Percentiles rank a stretch among this genome's conserved stretches.
These are phyloP conservation scores for Masticophis lateralis DNA, from an alignment of 2,797 vertebrate species.

Conservation along the genomic window DNA sequence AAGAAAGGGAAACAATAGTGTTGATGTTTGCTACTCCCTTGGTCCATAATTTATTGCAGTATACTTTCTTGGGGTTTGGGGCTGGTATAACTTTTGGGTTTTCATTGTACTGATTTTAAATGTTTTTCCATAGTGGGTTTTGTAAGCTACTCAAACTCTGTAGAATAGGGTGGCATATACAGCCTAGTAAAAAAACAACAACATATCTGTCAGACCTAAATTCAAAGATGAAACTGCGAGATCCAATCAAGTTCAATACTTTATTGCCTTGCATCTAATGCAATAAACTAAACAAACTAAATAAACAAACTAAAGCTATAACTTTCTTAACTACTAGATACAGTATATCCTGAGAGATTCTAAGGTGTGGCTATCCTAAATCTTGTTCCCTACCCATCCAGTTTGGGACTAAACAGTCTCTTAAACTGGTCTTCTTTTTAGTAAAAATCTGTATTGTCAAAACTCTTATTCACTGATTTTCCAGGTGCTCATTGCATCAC, in stretches of 20 bases:
- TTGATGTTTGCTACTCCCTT: not conserved
- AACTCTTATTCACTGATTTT: not conserved
- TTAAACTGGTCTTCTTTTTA: not conserved
- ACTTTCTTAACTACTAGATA: not conserved
- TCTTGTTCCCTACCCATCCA: not conserved
- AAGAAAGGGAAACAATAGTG: not conserved
- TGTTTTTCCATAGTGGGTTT: not conserved
- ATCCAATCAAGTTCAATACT: not conserved
- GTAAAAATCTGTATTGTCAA: not conserved
- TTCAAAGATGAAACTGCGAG: not conserved
- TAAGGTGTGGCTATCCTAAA: not conserved
- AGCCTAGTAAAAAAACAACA: not conserved
- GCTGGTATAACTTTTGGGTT: not conserved
- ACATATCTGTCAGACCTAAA: not conserved
- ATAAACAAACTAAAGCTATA: not conserved
- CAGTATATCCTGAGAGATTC: not conserved
- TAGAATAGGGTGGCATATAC: not conserved
- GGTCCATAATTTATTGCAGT: not conserved
- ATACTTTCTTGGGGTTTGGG: not conserved
- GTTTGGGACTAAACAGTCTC: not conserved
- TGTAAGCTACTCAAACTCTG: not conserved
- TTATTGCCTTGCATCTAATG: not conserved
- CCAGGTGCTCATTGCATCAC: not conserved
- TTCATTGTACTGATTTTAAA: not conserved
- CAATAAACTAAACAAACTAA: not conserved